Percentiles rank a stretch among this genome's conserved stretches.
These are phyloP conservation scores for Leontocebus nigricollis DNA, from an alignment of 2,797 vertebrate genomes.

Conservation along the genomic window DNA sequence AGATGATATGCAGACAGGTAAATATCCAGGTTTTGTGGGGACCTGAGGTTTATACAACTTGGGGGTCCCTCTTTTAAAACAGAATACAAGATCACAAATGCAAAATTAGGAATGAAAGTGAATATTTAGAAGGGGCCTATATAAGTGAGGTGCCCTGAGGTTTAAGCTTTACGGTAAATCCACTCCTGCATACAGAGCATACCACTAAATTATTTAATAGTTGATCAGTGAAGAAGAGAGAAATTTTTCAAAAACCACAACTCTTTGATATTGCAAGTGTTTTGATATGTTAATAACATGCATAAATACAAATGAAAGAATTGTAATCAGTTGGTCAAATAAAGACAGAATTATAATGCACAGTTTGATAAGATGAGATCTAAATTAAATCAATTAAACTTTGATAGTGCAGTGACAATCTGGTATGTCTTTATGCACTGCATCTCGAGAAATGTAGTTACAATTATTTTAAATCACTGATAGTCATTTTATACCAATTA, in stretches of 20 bases:
- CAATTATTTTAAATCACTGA: slow-evolving; percentile 78
- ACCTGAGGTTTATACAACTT: slow-evolving; percentile 11
- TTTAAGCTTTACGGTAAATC: slow-evolving; percentile 64
- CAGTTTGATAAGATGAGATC: slow-evolving; percentile 67
- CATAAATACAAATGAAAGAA: slow-evolving; percentile 72
- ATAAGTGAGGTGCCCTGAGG: not conserved
- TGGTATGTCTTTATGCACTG: slow-evolving; percentile 67
- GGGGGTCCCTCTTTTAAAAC: not conserved
- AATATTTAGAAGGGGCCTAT: slow-evolving; percentile 33
- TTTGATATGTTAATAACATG: slow-evolving; percentile 73
- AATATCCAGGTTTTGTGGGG: not conserved
- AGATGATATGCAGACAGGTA: not conserved
- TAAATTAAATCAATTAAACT: slow-evolving; percentile 84
- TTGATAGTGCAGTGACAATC: slow-evolving; percentile 81
- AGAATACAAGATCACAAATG: slow-evolving; percentile 30
- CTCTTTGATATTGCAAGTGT: slow-evolving; percentile 55
- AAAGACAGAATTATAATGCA: slow-evolving; percentile 65
- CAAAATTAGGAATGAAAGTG: slow-evolving; percentile 46
- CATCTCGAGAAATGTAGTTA: slow-evolving; percentile 76
- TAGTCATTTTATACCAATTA: slow-evolving; percentile 74
- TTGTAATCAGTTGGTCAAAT: slow-evolving; percentile 73
- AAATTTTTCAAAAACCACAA: slow-evolving; percentile 53
- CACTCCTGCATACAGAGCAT: slow-evolving; percentile 29
- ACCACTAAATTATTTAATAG: slow-evolving; percentile 54
- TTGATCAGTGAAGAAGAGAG: slow-evolving; percentile 61